Conservation (phyloP, 1,140 invertebrate genomes). For the Drosophila sp. region DNA sequence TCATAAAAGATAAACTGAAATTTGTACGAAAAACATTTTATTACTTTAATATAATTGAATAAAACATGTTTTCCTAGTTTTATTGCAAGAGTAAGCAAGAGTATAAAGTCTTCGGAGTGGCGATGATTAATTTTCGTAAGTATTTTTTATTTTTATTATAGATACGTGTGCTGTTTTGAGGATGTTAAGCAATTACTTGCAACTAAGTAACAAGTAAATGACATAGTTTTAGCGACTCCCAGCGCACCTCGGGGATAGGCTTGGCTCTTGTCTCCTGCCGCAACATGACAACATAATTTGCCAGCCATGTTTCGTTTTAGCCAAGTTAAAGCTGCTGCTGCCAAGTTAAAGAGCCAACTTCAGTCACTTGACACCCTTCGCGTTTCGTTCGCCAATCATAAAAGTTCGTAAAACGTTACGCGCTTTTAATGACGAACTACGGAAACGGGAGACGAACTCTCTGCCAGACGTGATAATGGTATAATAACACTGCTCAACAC, state of each 20-base stretch:
- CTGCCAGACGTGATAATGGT: conserved; percentile 67
- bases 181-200: conserved; percentile 38
- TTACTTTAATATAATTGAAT: too few relatives aligned
- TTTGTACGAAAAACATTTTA: too few relatives aligned
- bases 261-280: conserved; percentile 46
- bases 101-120: conserved; percentile 9
- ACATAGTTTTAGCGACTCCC: conserved; percentile 56
- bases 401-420: conserved; percentile 72
- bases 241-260: conserved; percentile 70
- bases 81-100: too few relatives aligned
- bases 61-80: too few relatives aligned
- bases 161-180: conserved; percentile 40
- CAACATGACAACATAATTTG: conserved; percentile 77
- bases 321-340: conserved; percentile 17
- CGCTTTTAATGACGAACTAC: conserved; percentile 71
- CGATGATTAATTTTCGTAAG: neutral
- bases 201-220: conserved; percentile 63
- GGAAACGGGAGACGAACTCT: conserved; percentile 44
- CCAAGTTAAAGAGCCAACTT: conserved; percentile 26
- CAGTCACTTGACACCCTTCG: conserved; percentile 37
- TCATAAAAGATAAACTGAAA: too few relatives aligned
- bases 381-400: conserved; percentile 64
- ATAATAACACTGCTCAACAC: conserved; percentile 52
- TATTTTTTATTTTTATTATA: neutral
- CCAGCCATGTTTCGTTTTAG: conserved; percentile 3